Evolutionary conservation across 2,113 vertebrate genomes (phyloP).

Genomic region (Scalopus aquaticus): DNA sequence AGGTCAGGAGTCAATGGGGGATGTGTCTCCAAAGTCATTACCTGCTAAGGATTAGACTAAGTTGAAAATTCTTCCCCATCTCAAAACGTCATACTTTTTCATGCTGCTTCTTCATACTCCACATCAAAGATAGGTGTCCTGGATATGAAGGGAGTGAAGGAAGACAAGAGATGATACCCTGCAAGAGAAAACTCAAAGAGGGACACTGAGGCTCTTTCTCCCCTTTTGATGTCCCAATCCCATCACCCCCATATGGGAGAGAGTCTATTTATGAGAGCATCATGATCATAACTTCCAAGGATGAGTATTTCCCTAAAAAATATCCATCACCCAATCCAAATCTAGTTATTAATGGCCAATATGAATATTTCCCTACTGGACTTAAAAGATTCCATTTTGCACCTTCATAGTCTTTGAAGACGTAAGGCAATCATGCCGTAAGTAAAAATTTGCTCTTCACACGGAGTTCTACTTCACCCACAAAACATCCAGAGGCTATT

Average conservation of each 20-base stretch:
- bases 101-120: not conserved
- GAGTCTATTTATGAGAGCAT: too few relatives aligned
- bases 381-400: not conserved
- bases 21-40: not conserved
- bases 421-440: accelerated
- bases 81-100: not conserved
- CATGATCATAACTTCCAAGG: not conserved
- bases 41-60: not conserved
- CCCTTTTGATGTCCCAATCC: not conserved
- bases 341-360: not conserved
- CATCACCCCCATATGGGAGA: not conserved
- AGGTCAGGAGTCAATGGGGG: not conserved
- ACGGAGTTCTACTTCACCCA: not conserved
- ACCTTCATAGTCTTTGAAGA: not conserved
- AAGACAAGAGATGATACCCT: not conserved
- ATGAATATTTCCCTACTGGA: not conserved
- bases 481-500: not conserved
- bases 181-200: not conserved
- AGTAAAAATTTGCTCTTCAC: not conserved
- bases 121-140: not conserved
- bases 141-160: not conserved
- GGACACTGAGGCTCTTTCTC: not conserved
- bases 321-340: not conserved
- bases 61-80: not conserved
- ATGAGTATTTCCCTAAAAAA: not conserved